A percentile compares a stretch with the other conserved stretches of the same genome.
These are phyloP conservation scores for Rynchops niger DNA, from an alignment of 2,113 vertebrate species.

Conservation along the genomic window DNA sequence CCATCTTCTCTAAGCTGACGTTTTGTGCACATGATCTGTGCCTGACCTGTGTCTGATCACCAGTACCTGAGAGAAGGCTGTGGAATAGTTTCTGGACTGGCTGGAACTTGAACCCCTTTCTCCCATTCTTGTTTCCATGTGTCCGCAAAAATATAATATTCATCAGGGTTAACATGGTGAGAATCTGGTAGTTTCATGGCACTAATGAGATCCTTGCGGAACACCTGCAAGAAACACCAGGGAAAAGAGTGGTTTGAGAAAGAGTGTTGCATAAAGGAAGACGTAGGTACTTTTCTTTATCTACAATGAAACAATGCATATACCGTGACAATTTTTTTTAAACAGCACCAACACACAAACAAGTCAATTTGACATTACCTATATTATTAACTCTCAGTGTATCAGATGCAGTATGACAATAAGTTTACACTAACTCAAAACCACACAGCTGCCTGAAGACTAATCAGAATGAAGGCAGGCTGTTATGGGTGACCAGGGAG, in stretches of 20 bases:
- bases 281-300: neutral
- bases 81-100: slow-evolving; percentile 89
- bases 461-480: neutral
- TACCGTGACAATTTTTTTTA: neutral
- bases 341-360: neutral
- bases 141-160: slow-evolving; percentile 92
- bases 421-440: neutral
- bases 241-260: neutral
- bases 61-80: slow-evolving; percentile 88
- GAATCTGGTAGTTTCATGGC: slow-evolving; percentile 98
- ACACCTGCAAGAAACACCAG: slow-evolving; percentile 80
- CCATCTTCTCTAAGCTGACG: neutral
- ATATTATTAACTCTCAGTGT: neutral
- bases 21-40: fast-evolving
- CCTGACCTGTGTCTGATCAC: neutral
- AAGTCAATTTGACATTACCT: neutral
- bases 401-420: neutral
- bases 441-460: fast-evolving
- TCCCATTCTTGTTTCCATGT: slow-evolving; percentile 99
- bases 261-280: fast-evolving
- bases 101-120: slow-evolving; percentile 95
- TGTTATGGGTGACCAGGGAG: neutral
- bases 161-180: slow-evolving; percentile 89
- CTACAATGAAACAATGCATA: neutral
- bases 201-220: slow-evolving; percentile 99